Evolutionary conservation across 2,113 vertebrate genomes (phyloP), one percentile per base, ranked within the genome.

Genomic region (Erinaceus europaeus): DNA sequence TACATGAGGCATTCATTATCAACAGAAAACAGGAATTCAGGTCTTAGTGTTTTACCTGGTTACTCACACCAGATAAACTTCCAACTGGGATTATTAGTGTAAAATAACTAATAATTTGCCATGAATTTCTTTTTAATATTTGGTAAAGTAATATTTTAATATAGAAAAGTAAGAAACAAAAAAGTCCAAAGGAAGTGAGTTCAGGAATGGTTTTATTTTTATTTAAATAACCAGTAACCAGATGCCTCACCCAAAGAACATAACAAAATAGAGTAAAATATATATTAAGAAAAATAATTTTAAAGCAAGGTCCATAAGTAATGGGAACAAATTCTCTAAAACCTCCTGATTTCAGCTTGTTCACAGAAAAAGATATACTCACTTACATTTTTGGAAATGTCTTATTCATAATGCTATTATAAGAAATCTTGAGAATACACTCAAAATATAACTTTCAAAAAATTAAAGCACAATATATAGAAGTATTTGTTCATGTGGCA

Each of bases 381-480:
- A 61, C 81, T 90, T 88, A 95, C 72, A 95, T 48, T 93, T 89
- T 78, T 87, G 82, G 80, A 95, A 95, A 94, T 27, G n/a, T 6
- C 65, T 78, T 79, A 48, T 65, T 88, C 95, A 84, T 75, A 88
- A 84, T 69, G 62, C 32, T 75, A 96, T 95, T 92, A 94, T 85
- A 92, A 85, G 86, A 81, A 90, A 75, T 92, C 61, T 91, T 42
- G 84, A 44, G 72, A 84, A 83, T 91, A 95, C 93, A 96, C 86
- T 91, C 78, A 95, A 95, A 83, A 40, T 84, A 89, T 71, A 84
- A 46, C 84, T 96, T 90, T 90, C 69, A 88, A 91, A 93, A 94
- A 95, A 11, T 55, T 92, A 95, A 97, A 97, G 95, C 95, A 96
- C 81, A 96, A 90, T 94, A 94, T 72, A 95, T 69, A 88, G 90